phyloP scores from a whole-genome alignment of 2,888 invertebrate genomes.

The Luffia ferchaultella region DNA sequence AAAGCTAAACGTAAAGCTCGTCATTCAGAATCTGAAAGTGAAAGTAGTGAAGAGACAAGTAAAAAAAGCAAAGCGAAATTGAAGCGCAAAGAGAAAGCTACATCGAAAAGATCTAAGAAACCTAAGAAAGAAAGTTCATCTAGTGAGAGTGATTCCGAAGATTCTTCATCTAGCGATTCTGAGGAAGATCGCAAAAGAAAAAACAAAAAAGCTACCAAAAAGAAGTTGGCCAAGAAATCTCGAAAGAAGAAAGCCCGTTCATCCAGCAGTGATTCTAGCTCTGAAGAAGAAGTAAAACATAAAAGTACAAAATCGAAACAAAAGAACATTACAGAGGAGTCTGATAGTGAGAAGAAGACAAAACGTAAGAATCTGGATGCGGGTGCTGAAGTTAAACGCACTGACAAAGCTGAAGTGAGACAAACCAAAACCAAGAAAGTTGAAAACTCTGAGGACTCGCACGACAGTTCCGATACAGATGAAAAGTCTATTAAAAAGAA shows the following conservation, averaged over 20 bases:
- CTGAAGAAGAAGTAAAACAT: slow-evolving; percentile 57
- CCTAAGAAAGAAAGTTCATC: slow-evolving; percentile 54
- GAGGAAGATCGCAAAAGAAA: slow-evolving; percentile 60
- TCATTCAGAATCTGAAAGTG: slow-evolving; percentile 55
- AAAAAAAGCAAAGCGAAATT: slow-evolving; percentile 53
- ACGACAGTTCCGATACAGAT: slow-evolving; percentile 55
- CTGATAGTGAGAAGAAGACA: slow-evolving; percentile 47
- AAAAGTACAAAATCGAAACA: slow-evolving; percentile 53
- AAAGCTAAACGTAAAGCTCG: slow-evolving; percentile 63
- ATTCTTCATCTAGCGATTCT: slow-evolving; percentile 57
- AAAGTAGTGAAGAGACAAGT: slow-evolving; percentile 45
- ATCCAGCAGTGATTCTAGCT: slow-evolving; percentile 58
- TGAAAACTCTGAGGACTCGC: slow-evolving; percentile 50
- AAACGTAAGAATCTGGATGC: slow-evolving; percentile 48
- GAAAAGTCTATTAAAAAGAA: slow-evolving; percentile 61
- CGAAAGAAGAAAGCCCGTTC: slow-evolving; percentile 54
- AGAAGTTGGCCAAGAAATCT: slow-evolving; percentile 52
- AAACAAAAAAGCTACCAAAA: slow-evolving; percentile 53
- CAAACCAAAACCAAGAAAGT: slow-evolving; percentile 41
- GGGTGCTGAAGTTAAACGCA: slow-evolving; percentile 36
- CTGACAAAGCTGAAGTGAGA: slow-evolving; percentile 43
- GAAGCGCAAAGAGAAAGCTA: slow-evolving; percentile 62
- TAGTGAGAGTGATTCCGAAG: slow-evolving; percentile 59
- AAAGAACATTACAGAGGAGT: slow-evolving; percentile 57
- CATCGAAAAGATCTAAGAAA: slow-evolving; percentile 62